Percentiles rank a stretch among this genome's conserved stretches.
Conservation (phyloP, 2,797 vertebrate species). For the Catostomus latipinnis region DNA sequence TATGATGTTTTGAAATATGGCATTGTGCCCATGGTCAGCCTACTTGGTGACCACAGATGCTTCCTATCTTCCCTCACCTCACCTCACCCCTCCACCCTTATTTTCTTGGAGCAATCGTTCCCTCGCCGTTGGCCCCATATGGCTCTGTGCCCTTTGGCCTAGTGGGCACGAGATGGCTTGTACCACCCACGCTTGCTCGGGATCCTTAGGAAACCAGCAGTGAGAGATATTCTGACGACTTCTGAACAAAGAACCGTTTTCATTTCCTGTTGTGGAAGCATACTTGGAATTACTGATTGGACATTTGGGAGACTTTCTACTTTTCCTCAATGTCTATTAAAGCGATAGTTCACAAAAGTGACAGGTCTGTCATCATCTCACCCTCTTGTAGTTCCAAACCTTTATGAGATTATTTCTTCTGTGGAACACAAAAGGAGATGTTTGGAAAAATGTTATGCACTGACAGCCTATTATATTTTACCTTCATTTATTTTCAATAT, state of each 20-base stretch:
- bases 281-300: constrained; percentile 14
- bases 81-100: constrained; percentile 24
- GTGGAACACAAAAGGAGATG: no score
- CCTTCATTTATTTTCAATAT: no score
- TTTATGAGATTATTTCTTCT: no score
- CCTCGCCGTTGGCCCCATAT: constrained; percentile 60
- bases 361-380: no score
- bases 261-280: constrained; percentile 35
- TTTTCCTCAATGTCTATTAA: constrained; percentile 4
- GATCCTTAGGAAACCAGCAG: constrained; percentile 49
- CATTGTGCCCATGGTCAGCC: not conserved
- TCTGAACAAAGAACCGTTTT: constrained; percentile 42
- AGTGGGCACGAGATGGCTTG: constrained; percentile 64
- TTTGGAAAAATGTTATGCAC: no score
- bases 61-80: constrained; percentile 26
- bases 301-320: constrained; percentile 6
- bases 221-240: constrained; percentile 26
- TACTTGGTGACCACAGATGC: constrained; percentile 43
- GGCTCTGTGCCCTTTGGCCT: constrained; percentile 66
- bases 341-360: no score
- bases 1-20: constrained; percentile 12
- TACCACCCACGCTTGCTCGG: constrained; percentile 27
- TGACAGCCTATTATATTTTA: no score
- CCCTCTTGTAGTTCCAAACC: no score
- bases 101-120: constrained; percentile 45